Base-by-base conservation (phyloP, 2,797 vertebrate genomes). In the Apodemus agrarius region DNA sequence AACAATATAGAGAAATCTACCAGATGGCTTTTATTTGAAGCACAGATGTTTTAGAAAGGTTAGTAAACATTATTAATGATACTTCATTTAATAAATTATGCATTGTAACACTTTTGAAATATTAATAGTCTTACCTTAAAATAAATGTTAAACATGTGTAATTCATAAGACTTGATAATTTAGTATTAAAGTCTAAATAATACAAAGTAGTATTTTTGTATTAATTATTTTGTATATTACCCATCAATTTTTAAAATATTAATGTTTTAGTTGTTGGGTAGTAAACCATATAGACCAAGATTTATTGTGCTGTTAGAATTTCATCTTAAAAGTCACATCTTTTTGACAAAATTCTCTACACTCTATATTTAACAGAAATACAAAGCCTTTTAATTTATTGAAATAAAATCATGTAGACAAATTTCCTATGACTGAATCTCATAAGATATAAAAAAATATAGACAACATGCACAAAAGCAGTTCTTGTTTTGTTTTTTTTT, bases 111-210 rank as follows among this genome's bases (percentile, higher is more conserved):
- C 79, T 94, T 91, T 54, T 26, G 2, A 90, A 34, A 52, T 76
- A 49, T 83, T 65, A 92, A 84, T 76, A 52, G 40, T 49, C 59
- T 88, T 87, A 10, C 17, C 34, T 94, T 94, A 81, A 91, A 85
- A 76, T 72, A 86, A 93, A 82, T 79, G 3, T 52, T 91, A 59
- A 76, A 46, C 22, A 91, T 80, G 85, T 89, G 6, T 93, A 61
- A 90, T 72, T 65, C 4, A 21, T 17, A 82, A 91, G 6, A 17
- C 24, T 91, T 2, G 72, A 49, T 86, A 84, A 75, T 85, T 97
- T 34, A 52, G 16, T 63, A 67, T 79, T 90, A 90, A 40, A 94
- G 61, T 6, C 8, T 12, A 19, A 54, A 19, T 14, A 85, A 12
- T 31, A 89, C 43, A 37, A 6, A 79, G 0, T 76, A 1, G 80